Base-by-base conservation (phyloP, 2,113 vertebrate genomes). In the Ia io region DNA sequence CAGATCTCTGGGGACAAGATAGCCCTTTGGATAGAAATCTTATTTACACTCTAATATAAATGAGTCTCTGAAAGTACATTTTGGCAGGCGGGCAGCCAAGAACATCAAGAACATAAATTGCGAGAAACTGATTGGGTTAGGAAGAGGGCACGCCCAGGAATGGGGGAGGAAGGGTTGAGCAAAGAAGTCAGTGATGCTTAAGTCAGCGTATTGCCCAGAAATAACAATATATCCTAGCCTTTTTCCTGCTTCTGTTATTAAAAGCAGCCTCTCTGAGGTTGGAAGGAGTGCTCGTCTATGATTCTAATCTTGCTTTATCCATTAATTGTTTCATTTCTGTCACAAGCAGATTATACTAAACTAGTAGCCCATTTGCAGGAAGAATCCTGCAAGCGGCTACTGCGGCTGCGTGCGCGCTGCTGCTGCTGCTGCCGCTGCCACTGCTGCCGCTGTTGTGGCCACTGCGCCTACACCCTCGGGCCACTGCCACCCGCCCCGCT, bases 1-100 rank as follows among this genome's bases (percentile, higher is more conserved):
- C 23, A 76, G 51, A 44, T 56, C n/a, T 86, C 35, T 73, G n/a
- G 44, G 67, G 59, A 74, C n/a, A 87, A 65, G 59, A 11, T 63
- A 86, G n/a, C 23, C 56, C 25, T 37, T 17, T 28, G n/a, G 30
- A 14, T 23, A 47, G 76, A 95, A 95, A 90, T 95, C 49, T 74
- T 74, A 88, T 71, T 95, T 73, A 74, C 28, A 86, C 47, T 73
- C 86, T 59, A 79, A 25, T 79, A 90, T 79, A 93, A 92, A 84
- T 71, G 49, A 79, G 32, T 49, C 30, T 30, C 35, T 83, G 22
- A 70, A 65, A 84, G 32, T 37, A 71, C 69, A 51, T 78, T 87
- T 87, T 74, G 92, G n/a, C 42, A 70, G 23, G 25, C 16, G 59
- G 28, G 49, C 49, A 79, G 44, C 59, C 42, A 17, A 49, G 25